Percentiles rank a stretch among this genome's conserved stretches.
Evolutionary conservation across 2,113 vertebrate genomes (phyloP).

Genomic region (Picathartes gymnocephalus): DNA sequence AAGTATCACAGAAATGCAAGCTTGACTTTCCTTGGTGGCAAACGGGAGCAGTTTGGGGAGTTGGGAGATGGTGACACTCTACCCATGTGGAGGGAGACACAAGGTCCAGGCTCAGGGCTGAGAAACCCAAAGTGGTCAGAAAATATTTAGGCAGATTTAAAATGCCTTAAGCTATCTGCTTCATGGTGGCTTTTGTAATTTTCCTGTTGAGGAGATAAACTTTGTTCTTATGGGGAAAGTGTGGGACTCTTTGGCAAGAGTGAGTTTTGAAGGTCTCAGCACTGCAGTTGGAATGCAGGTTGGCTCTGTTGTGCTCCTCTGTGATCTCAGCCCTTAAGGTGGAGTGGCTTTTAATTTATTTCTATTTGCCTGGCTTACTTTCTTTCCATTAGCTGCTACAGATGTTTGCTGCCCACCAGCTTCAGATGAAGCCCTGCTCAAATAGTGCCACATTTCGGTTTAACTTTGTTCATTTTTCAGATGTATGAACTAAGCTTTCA

Average conservation of each 20-base stretch:
- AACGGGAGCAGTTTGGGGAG: not conserved
- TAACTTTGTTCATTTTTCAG: not conserved
- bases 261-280: not conserved
- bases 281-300: rapidly evolving
- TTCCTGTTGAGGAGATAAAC: not conserved
- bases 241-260: not conserved
- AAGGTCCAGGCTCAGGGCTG: not conserved
- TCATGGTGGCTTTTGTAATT: not conserved
- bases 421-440: not conserved
- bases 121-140: not conserved
- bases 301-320: not conserved
- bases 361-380: not conserved
- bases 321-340: not conserved
- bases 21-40: constrained; percentile 21
- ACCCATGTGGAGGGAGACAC: rapidly evolving
- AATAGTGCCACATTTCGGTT: not conserved
- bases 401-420: not conserved
- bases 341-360: not conserved
- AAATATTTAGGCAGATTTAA: not conserved
- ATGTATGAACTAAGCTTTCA: not conserved
- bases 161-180: not conserved
- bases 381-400: not conserved
- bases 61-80: not conserved
- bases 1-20: constrained; percentile 45
- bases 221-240: rapidly evolving